Evolutionary conservation across 2,888 invertebrate genomes (phyloP).

Genomic region (Tenthredo livida): DNA sequence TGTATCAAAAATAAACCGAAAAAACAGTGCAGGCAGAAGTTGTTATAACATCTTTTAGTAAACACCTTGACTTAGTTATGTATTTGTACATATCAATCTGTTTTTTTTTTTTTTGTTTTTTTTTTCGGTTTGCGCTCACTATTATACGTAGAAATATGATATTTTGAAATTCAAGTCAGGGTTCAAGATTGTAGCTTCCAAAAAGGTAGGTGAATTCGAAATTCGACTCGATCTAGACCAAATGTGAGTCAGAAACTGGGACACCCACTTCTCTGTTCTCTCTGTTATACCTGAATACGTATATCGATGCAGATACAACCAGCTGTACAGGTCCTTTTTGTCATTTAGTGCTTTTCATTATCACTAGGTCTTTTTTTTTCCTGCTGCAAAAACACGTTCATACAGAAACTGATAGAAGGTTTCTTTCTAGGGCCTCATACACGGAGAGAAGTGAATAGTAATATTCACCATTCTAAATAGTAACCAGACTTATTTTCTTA

Average conservation of each 20-base stretch:
- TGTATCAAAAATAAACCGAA: background rate
- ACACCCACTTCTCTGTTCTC: too few species aligned
- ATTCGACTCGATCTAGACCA: background rate
- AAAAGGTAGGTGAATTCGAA: background rate
- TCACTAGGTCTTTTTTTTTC: too few species aligned
- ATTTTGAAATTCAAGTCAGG: background rate
- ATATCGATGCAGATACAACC: too few species aligned
- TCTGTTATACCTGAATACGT: too few species aligned
- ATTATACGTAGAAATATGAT: background rate
- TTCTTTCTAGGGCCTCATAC: background rate
- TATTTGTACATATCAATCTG: background rate
- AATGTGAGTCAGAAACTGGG: too few species aligned
- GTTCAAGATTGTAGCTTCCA: background rate
- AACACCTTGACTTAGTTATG: background rate
- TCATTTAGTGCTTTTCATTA: too few species aligned
- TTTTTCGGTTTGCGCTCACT: background rate
- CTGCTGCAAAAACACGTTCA: too few species aligned
- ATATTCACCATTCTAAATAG: too few species aligned
- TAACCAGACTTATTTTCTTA: too few species aligned
- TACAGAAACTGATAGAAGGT: too few species aligned
- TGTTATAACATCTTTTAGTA: background rate
- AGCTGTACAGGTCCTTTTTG: too few species aligned
- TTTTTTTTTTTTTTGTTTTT: background rate
- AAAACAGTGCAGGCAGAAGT: background rate
- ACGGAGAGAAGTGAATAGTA: too few species aligned